A percentile compares a stretch with the other conserved stretches of the same genome.
phyloP scores from a whole-genome alignment of 2,113 vertebrate genomes.

The Riparia riparia region DNA sequence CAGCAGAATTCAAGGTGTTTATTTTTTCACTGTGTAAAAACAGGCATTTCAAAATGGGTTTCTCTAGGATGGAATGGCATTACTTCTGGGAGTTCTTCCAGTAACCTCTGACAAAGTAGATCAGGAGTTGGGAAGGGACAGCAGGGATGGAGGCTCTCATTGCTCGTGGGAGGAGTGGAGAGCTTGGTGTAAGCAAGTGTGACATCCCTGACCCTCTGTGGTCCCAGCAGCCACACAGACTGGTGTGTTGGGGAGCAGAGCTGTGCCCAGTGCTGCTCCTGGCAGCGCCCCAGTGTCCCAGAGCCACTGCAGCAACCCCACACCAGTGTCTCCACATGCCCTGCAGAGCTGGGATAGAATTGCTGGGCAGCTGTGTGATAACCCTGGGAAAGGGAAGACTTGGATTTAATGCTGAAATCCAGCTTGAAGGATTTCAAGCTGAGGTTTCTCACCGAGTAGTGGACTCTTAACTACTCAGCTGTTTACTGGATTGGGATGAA shows the following conservation, averaged over 20 bases:
- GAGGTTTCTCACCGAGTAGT: not conserved
- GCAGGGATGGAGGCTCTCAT: not conserved
- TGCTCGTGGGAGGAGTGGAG: not conserved
- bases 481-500: not conserved
- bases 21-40: not conserved
- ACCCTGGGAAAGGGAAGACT: not conserved
- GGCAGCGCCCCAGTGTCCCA: not conserved
- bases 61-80: not conserved
- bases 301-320: not conserved
- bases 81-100: not conserved
- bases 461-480: not conserved
- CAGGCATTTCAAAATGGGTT: not conserved
- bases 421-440: not conserved
- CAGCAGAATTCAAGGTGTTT: not conserved
- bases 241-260: not conserved
- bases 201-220: not conserved
- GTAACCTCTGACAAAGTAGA: not conserved
- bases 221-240: not conserved
- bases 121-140: not conserved
- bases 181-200: not conserved
- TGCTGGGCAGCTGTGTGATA: not conserved
- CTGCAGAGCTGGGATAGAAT: not conserved
- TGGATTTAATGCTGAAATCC: not conserved
- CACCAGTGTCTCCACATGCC: not conserved
- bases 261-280: not conserved